These are phyloP conservation scores for Proterorhinus semilunaris DNA, from an alignment of 2,113 vertebrate genomes.

Conservation along the genomic window DNA sequence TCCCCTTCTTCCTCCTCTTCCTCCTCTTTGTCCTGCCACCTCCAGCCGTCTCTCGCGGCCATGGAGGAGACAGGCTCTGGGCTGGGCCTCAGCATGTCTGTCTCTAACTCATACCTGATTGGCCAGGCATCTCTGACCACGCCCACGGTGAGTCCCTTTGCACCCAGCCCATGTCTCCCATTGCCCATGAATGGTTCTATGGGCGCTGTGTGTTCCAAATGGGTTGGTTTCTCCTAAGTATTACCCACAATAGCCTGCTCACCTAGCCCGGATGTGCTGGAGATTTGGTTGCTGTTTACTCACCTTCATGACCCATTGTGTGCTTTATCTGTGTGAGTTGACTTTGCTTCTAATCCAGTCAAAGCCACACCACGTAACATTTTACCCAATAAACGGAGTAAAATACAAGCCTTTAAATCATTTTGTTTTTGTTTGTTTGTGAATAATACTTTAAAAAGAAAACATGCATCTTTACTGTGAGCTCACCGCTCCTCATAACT, in stretches of 20 bases:
- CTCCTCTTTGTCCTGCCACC: conserved; percentile 82
- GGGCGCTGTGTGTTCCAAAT: conserved; percentile 53
- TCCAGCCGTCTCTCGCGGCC: conserved; percentile 89
- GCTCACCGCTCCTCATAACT: too few relatives aligned
- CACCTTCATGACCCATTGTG: conserved; percentile 15
- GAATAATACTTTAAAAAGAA: too few relatives aligned
- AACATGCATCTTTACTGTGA: too few relatives aligned
- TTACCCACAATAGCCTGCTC: conserved; percentile 34
- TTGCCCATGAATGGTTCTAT: conserved; percentile 13
- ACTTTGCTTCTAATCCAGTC: conserved; percentile 7
- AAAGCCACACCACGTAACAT: too few relatives aligned
- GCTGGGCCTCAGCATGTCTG: conserved; percentile 94
- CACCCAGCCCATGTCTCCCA: not conserved
- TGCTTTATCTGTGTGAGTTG: conserved; percentile 24
- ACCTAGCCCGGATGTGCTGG: not conserved
- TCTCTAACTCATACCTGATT: conserved; percentile 99
- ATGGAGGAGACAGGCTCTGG: conserved; percentile 88
- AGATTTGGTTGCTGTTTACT: conserved; percentile 28
- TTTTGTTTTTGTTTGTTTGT: too few relatives aligned
- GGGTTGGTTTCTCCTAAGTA: conserved; percentile 38
- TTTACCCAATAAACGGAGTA: too few relatives aligned
- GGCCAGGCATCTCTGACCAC: conserved; percentile 91
- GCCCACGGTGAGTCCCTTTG: conserved; percentile 89
- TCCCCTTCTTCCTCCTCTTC: conserved; percentile 92
- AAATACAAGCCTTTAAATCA: too few relatives aligned